Evolutionary conservation across 2,888 invertebrate species (phyloP), one percentile per base, ranked within the genome.

Genomic region (Drosophila hamatofila): DNA sequence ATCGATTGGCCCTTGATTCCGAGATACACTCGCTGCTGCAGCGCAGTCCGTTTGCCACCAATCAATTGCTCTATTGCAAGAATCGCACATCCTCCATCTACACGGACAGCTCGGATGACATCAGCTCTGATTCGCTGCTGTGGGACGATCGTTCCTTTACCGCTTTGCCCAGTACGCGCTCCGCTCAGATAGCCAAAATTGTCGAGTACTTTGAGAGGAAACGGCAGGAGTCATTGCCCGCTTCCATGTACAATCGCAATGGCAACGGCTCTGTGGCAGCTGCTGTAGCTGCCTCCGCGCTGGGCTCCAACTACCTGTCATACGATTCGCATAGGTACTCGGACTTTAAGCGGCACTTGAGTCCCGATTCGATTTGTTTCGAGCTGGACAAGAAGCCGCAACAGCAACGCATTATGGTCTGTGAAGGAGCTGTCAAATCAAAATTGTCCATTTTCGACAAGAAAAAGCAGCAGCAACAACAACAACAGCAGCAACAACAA

Each of bases 141-240:
- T 95, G 95, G 94, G 96, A 96, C 88, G 96, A 96, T 74, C 93
- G 95, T 23, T 94, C 94, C 48, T 94, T 95, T 30, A 94, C 94
- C 59, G 94, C 94, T 35, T 84, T 93, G 68, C 93, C 93, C 49
- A 92, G 91, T 82, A 93, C 94, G 83, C 92, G 95, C 81, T 94
- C 95, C 77, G 94, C 95, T 78, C 95, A 96, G 91, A 97, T 97
- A 80, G 96, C 96, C 55, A 95, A 95, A 90, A 97, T 97, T 81
- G 97, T 97, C 33, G 97, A 97, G 89, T 97, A 97, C 92, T 97
- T 97, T 93, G 97, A 97, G 93, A 94, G 96, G 54, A 96, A 97
- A 91, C 95, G 95, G 56, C 95, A 92, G 85, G 93, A 92, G 71
- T 88, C 91, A 65, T 78, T 83, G 62, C 91, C 87, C 41, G 89